Evolutionary conservation across 2,888 invertebrate genomes (phyloP).

Genomic region (Eupithecia pulchellata): DNA sequence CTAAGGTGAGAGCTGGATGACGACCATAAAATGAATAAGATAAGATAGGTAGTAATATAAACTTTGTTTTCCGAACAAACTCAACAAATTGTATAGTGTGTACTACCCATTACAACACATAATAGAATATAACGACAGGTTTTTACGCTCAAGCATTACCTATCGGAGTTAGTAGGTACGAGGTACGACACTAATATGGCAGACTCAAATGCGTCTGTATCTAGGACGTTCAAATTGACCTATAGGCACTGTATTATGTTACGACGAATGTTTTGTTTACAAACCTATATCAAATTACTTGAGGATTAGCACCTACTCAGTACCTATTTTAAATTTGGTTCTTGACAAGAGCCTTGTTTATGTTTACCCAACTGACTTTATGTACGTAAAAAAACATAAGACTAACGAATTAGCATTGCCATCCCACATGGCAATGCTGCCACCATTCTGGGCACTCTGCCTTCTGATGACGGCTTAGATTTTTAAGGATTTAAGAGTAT

Average conservation of each 20-base stretch:
- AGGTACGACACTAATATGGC: slow-evolving; percentile 15
- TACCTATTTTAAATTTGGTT: background rate
- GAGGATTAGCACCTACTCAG: background rate
- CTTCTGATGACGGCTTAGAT: too few species aligned
- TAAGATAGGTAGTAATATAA: background rate
- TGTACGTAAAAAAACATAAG: too few species aligned
- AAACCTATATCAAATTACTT: background rate
- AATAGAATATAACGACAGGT: slow-evolving; percentile 6
- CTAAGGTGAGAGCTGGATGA: too few species aligned
- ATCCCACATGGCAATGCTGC: too few species aligned
- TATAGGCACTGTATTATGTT: slow-evolving; percentile 21
- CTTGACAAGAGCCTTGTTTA: background rate
- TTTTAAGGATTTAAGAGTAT: too few species aligned
- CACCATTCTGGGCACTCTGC: too few species aligned
- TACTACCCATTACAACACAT: background rate
- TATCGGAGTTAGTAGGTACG: slow-evolving; percentile 19
- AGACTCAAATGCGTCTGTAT: slow-evolving; percentile 42
- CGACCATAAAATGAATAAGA: too few species aligned
- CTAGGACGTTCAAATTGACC: slow-evolving; percentile 52
- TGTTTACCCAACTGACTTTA: too few species aligned
- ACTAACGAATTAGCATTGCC: too few species aligned
- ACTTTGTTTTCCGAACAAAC: background rate
- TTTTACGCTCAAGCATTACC: background rate
- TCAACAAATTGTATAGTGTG: background rate
- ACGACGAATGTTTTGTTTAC: background rate